phyloP scores from a whole-genome alignment of 2,113 vertebrate species.

The Pipra filicauda region DNA sequence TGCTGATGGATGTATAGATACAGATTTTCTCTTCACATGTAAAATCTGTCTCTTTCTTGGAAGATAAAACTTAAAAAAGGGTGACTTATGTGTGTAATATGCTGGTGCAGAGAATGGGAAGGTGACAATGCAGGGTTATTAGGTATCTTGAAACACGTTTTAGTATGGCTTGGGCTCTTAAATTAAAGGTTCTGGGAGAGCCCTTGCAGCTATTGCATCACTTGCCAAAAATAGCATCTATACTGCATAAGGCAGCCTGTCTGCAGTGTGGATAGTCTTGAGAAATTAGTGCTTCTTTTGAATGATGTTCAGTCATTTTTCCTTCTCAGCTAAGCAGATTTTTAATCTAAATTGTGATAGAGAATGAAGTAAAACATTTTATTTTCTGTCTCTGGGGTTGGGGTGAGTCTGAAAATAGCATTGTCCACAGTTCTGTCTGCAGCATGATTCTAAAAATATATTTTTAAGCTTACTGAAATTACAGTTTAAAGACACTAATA shows the following conservation, averaged over 20 bases:
- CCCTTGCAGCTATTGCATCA: slow-evolving; percentile 58
- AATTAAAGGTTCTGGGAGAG: slow-evolving; percentile 57
- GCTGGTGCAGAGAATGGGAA: background rate
- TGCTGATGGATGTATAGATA: background rate
- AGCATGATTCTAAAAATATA: slow-evolving; percentile 15
- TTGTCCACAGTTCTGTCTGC: slow-evolving; percentile 3
- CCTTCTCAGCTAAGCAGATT: background rate
- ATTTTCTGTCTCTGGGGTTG: background rate
- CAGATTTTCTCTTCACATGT: background rate
- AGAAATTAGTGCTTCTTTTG: slow-evolving; percentile 41
- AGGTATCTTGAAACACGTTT: background rate
- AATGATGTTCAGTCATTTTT: slow-evolving; percentile 22
- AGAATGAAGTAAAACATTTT: slow-evolving; percentile 34
- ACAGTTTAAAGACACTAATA: slow-evolving; percentile 4
- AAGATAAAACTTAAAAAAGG: background rate
- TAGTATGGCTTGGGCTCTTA: slow-evolving; percentile 4
- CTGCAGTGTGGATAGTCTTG: slow-evolving; percentile 40
- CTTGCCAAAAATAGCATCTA: slow-evolving; percentile 58
- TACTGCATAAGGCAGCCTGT: slow-evolving; percentile 39
- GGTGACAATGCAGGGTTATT: background rate
- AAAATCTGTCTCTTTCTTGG: background rate
- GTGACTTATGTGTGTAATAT: background rate
- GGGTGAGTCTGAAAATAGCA: slow-evolving; percentile 14
- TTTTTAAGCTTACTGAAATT: background rate
- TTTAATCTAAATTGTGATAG: slow-evolving; percentile 9